Percentiles rank a stretch among this genome's conserved stretches.
These are phyloP conservation scores for Sceloporus undulatus DNA, from an alignment of 2,113 vertebrate genomes.

Conservation along the genomic window DNA sequence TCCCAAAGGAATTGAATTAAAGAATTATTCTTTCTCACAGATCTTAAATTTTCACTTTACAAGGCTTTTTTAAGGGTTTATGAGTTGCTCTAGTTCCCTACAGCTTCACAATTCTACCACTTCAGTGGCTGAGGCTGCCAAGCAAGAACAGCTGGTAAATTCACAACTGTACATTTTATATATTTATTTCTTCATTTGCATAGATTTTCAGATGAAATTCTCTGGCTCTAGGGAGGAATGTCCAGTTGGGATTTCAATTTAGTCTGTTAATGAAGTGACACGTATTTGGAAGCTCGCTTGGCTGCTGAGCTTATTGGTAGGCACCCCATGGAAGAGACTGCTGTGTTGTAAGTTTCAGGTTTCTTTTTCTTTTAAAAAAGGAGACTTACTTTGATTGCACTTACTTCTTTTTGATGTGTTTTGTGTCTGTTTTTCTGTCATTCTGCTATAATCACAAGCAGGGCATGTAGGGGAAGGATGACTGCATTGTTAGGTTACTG, in stretches of 20 bases:
- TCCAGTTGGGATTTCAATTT: conserved; percentile 47
- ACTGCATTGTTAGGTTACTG: background rate
- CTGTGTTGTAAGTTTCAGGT: background rate
- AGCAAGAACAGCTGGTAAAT: conserved; percentile 22
- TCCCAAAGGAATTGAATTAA: conserved; percentile 26
- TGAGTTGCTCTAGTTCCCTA: conserved; percentile 29
- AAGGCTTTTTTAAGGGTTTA: conserved; percentile 17
- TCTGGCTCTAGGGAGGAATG: background rate
- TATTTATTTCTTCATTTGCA: background rate
- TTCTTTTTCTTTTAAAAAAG: conserved; percentile 1
- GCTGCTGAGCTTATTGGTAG: background rate
- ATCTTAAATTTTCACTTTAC: conserved; percentile 42
- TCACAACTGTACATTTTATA: background rate
- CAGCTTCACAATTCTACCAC: conserved; percentile 8
- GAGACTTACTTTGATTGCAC: background rate
- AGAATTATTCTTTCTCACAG: conserved; percentile 30
- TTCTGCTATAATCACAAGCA: background rate
- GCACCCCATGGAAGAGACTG: background rate
- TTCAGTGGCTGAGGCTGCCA: conserved; percentile 37
- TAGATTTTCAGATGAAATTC: conserved; percentile 17
- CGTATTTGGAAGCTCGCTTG: conserved; percentile 15
- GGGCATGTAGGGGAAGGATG: background rate
- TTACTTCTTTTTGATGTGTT: conserved; percentile 4
- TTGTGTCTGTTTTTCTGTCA: background rate
- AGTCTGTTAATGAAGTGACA: conserved; percentile 18